Percentiles rank a stretch among this genome's conserved stretches.
Conservation (phyloP, 1,140 invertebrate genomes). For the Tribolium madens region DNA sequence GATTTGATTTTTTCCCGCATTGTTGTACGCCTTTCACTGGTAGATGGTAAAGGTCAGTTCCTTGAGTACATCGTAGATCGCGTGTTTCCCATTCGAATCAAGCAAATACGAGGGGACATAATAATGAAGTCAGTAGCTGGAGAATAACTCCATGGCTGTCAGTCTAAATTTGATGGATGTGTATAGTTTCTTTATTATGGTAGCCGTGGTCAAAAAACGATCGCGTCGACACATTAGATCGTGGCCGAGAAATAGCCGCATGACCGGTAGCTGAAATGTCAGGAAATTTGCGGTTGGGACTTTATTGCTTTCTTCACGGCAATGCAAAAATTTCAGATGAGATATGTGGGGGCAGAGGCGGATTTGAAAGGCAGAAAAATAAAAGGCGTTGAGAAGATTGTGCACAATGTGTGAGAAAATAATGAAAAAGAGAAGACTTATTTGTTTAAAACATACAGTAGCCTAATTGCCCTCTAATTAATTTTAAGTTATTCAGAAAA, state of each 20-base stretch:
- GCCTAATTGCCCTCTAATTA: too few relatives aligned
- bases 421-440: too few relatives aligned
- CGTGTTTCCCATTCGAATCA: constrained; percentile 23
- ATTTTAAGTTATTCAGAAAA: too few relatives aligned
- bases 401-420: background rate
- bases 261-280: constrained; percentile 52
- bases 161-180: constrained; percentile 40
- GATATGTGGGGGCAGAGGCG: constrained; percentile 16
- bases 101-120: constrained; percentile 19
- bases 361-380: background rate
- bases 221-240: constrained; percentile 29
- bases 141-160: constrained; percentile 37
- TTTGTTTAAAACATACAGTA: too few relatives aligned
- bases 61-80: background rate
- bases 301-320: constrained; percentile 50
- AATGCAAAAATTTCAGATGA: constrained; percentile 33
- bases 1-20: background rate
- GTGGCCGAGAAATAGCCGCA: constrained; percentile 43
- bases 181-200: constrained; percentile 20
- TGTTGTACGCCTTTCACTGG: constrained; percentile 17
- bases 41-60: constrained; percentile 28
- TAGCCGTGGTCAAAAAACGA: constrained; percentile 17
- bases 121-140: constrained; percentile 29
- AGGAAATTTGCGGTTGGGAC: constrained; percentile 54
- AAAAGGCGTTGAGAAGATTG: background rate